A percentile compares a stretch with the other conserved stretches of the same genome.
Evolutionary conservation across 2,113 vertebrate genomes (phyloP).

Genomic region (Ictalurus punctatus): DNA sequence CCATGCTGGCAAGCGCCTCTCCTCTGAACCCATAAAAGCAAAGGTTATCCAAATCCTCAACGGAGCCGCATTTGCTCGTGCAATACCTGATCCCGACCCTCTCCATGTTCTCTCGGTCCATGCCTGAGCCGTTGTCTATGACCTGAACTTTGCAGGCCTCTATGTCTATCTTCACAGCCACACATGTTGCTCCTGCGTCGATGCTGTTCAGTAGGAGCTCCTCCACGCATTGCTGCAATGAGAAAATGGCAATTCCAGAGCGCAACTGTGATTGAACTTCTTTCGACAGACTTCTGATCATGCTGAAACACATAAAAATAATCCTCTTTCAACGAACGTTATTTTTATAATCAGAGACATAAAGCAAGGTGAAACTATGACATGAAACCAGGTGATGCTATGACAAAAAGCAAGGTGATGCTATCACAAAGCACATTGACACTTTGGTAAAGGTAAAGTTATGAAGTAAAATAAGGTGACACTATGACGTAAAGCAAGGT

Average conservation of each 20-base stretch:
- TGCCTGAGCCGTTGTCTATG: slow-evolving; percentile 87
- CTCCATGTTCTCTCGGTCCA: slow-evolving; percentile 79
- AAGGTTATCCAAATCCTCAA: slow-evolving; percentile 83
- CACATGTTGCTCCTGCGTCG: slow-evolving; percentile 88
- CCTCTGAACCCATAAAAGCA: slow-evolving; percentile 88
- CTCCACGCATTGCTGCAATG: slow-evolving; percentile 88
- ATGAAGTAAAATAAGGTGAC: not conserved
- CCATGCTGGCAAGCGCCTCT: slow-evolving; percentile 90
- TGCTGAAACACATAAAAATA: slow-evolving; percentile 56
- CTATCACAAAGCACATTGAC: too few relatives aligned
- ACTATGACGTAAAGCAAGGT: not conserved
- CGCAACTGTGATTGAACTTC: slow-evolving; percentile 84
- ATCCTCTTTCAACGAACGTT: not conserved
- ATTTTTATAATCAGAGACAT: not conserved
- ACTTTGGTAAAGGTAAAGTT: not conserved
- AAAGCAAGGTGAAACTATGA: not conserved
- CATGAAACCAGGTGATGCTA: not conserved
- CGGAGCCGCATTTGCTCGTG: slow-evolving; percentile 86
- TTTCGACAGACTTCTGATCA: slow-evolving; percentile 82
- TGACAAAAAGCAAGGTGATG: not conserved
- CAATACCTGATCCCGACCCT: slow-evolving; percentile 81
- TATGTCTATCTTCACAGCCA: slow-evolving; percentile 85
- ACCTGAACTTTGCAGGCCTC: slow-evolving; percentile 92
- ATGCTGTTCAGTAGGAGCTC: slow-evolving; percentile 91
- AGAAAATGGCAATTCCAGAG: slow-evolving; percentile 83